Evolutionary conservation across 2,888 invertebrate genomes (phyloP), one percentile per base, ranked within the genome.

Genomic region (Eucera pruinosa): DNA sequence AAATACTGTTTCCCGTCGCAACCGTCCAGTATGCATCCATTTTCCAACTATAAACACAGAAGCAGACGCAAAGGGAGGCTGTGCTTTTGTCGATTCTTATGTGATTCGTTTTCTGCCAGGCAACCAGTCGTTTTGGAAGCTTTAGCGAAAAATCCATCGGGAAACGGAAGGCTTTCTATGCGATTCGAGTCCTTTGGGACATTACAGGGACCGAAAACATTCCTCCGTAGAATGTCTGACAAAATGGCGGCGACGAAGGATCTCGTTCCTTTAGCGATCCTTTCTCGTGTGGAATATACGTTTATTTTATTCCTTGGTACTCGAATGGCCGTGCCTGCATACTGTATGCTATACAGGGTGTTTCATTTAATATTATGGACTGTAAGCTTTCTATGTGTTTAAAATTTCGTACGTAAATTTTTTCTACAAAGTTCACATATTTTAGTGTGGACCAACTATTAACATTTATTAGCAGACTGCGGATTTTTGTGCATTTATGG

Each of bases 131-230:
- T 83, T 81, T 67, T 76, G 2, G 67, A 52, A 68, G 86, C 67
- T 83, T 85, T 85, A 83, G 83, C 85, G 86, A 80, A 81, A 74
- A 80, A 81, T 81, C 79, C 79, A 52, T 73, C 70, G 74, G 52
- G 65, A 70, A 82, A 80, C 74, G 77, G 80, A 69, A 67, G 77
- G 82, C 75, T 70, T 70, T 66, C 79, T 27, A 52, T 52, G 64
- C 66, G 67, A 61, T 67, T 64, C 66, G 18, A 30, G 54, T 78
- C 81, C 73, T 68, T 47, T 54, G 85, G 76, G 55, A 82, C 67
- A 61, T 75, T 58, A 39, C 45, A 20, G 39, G 55, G 64, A 30
- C 55, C 62, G 74, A 69, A 48, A 60, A 78, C 70, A 27, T 30
- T 67, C 66, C 61, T 66, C 52, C 47, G 39, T 18, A 33, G 60